A percentile compares a stretch with the other conserved stretches of the same genome.
These are phyloP conservation scores for Tigriopus japonicus DNA, from an alignment of 1,140 invertebrate species.

Conservation along the genomic window DNA sequence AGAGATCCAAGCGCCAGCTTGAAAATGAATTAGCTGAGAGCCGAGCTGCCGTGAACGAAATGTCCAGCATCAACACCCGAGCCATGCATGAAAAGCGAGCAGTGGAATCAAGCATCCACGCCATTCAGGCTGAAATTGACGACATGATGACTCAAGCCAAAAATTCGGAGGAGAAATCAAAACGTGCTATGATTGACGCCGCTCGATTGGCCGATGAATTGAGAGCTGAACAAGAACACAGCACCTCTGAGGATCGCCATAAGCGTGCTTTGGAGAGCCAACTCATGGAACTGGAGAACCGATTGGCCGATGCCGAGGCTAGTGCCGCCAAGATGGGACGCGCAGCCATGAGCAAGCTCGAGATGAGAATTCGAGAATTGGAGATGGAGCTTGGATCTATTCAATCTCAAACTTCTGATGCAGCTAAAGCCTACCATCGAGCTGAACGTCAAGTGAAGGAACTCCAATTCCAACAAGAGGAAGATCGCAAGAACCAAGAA, in stretches of 20 bases:
- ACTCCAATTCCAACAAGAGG: neutral
- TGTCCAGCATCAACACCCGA: neutral
- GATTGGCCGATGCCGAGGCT: constrained; percentile 85
- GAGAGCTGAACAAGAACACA: neutral
- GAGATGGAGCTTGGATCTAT: neutral
- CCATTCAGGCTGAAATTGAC: neutral
- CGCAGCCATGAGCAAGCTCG: neutral
- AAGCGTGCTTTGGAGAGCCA: neutral
- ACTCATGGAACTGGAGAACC: constrained; percentile 41
- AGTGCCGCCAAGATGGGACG: constrained; percentile 33
- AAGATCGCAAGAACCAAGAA: neutral
- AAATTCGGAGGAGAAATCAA: neutral
- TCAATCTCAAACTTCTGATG: neutral
- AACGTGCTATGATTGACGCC: neutral
- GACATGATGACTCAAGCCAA: neutral
- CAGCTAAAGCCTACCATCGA: neutral
- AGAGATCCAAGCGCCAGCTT: constrained; percentile 28
- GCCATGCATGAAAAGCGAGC: constrained; percentile 32
- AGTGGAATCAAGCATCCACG: neutral
- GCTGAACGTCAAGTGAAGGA: neutral
- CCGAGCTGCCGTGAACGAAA: constrained; percentile 2
- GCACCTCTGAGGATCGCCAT: neutral
- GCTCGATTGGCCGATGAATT: neutral
- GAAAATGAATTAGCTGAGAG: neutral
- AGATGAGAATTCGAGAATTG: neutral